A percentile compares a stretch with the other conserved stretches of the same genome.
Conservation (phyloP, 2,113 vertebrate genomes). For the Oostethus manadensis region DNA sequence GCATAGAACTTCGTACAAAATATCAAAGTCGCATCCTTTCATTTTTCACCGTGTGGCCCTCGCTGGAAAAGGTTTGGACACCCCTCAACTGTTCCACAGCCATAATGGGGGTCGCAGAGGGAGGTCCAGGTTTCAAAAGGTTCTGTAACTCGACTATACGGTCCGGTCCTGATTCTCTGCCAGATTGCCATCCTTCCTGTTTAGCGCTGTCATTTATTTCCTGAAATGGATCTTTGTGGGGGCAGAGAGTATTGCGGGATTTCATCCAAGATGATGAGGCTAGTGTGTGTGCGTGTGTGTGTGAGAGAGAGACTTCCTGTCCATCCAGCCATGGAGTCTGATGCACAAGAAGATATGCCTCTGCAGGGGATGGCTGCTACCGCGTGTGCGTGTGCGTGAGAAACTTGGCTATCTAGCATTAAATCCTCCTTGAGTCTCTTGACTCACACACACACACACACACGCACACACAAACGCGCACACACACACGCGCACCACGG, state of each 20-base stretch:
- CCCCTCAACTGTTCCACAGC: too few relatives aligned
- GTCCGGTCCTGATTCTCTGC: slow-evolving; percentile 24
- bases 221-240: slow-evolving; percentile 36
- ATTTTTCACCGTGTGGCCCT: too few relatives aligned
- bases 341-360: slow-evolving; percentile 44
- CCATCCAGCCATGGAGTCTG: slow-evolving; percentile 42
- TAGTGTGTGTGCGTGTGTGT: slow-evolving; percentile 8
- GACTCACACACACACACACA: slow-evolving; percentile 7
- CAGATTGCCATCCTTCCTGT: slow-evolving; percentile 36
- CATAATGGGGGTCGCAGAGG: not conserved
- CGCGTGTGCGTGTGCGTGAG: slow-evolving; percentile 31
- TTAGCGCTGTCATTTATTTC: slow-evolving; percentile 41
- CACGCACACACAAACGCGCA: slow-evolving; percentile 7
- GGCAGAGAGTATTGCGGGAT: slow-evolving; percentile 25
- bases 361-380: slow-evolving; percentile 34
- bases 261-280: slow-evolving; percentile 43
- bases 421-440: slow-evolving; percentile 36
- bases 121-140: slow-evolving; percentile 26
- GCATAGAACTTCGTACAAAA: too few relatives aligned
- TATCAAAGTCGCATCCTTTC: too few relatives aligned
- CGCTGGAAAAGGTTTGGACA: too few relatives aligned
- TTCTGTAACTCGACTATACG: slow-evolving; percentile 9
- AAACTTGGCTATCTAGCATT: slow-evolving; percentile 48
- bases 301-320: slow-evolving; percentile 2
- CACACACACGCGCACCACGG: not conserved